These are phyloP conservation scores for Sisyra terminalis DNA, from an alignment of 2,888 invertebrate genomes.

Conservation along the genomic window DNA sequence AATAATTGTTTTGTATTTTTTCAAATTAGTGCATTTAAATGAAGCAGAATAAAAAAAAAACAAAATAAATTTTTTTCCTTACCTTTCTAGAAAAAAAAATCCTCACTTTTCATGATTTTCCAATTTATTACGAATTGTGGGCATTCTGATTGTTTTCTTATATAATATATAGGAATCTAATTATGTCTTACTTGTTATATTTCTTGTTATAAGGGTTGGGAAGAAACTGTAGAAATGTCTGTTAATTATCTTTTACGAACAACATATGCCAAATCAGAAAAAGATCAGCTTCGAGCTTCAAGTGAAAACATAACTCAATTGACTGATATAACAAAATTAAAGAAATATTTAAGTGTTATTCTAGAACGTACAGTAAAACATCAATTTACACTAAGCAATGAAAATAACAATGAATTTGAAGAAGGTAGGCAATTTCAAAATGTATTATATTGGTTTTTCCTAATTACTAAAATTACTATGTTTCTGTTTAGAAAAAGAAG, in stretches of 20 bases:
- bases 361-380: slow-evolving; percentile 21
- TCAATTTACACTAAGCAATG: neutral
- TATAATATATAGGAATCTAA: no score
- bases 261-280: slow-evolving; percentile 42
- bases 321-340: slow-evolving; percentile 22
- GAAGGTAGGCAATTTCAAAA: neutral
- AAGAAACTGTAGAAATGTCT: slow-evolving; percentile 53
- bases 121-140: no score
- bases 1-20: no score
- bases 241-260: slow-evolving; percentile 47
- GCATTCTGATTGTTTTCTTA: no score
- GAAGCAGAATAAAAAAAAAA: no score
- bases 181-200: no score
- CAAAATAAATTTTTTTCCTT: no score
- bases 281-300: slow-evolving; percentile 39
- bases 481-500: neutral
- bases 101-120: no score
- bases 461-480: no score
- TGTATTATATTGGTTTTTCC: neutral
- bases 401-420: neutral
- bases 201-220: slow-evolving; percentile 50
- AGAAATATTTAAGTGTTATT: slow-evolving; percentile 23
- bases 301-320: slow-evolving; percentile 28
- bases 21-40: no score
- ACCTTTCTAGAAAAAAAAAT: no score